phyloP scores from a whole-genome alignment of 1,140 invertebrate genomes.

The Tetraneura akinire region DNA sequence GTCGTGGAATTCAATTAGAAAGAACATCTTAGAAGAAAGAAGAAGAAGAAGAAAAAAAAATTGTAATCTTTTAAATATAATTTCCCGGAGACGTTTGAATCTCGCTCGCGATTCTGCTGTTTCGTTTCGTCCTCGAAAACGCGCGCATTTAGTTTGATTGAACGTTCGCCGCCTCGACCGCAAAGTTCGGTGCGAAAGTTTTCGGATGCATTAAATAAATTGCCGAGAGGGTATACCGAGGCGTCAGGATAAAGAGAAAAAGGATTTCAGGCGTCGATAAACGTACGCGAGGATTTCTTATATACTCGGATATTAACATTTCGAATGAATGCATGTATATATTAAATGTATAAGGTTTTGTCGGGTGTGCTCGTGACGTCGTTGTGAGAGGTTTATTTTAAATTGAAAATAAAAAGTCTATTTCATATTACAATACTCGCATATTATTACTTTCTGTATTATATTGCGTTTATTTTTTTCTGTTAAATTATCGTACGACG shows the following conservation, averaged over 20 bases:
- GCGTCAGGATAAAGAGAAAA: background rate
- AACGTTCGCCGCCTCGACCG: background rate
- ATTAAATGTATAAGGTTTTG: too few relatives aligned
- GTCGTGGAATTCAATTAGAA: too few relatives aligned
- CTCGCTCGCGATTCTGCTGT: background rate
- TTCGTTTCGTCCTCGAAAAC: background rate
- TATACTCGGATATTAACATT: background rate
- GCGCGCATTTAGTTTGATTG: background rate
- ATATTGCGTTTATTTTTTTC: too few relatives aligned
- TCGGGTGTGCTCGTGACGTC: too few relatives aligned
- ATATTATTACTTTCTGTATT: too few relatives aligned
- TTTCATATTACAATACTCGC: too few relatives aligned
- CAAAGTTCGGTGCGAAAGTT: background rate
- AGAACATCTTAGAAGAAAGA: too few relatives aligned
- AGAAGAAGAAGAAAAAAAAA: too few relatives aligned
- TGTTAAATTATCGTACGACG: too few relatives aligned
- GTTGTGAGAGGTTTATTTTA: background rate
- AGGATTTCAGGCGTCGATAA: slow-evolving; percentile 5
- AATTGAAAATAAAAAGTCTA: background rate
- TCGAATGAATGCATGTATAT: background rate
- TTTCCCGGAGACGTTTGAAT: too few relatives aligned
- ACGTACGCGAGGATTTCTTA: background rate
- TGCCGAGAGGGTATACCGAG: background rate
- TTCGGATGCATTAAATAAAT: slow-evolving; percentile 36
- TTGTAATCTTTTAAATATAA: too few relatives aligned